phyloP scores from a whole-genome alignment of 1,140 invertebrate species.

The Dendrolimus punctatus region DNA sequence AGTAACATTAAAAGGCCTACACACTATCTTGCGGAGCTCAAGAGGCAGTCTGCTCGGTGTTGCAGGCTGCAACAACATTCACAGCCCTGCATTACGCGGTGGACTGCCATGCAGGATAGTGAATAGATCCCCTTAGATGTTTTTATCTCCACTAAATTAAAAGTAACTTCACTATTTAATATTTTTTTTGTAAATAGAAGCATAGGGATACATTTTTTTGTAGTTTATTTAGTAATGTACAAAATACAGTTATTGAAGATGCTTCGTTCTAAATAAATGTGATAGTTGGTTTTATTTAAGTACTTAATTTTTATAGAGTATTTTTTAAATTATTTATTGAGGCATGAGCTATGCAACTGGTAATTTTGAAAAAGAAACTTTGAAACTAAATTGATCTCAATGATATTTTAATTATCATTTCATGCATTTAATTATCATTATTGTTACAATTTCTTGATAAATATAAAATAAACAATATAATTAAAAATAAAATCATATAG shows the following conservation, averaged over 20 bases:
- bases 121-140: constrained; percentile 22
- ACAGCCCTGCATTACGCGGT: too few species aligned
- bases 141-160: constrained; percentile 42
- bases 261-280: constrained; percentile 65
- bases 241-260: constrained; percentile 40
- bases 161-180: constrained; percentile 38
- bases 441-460: too few species aligned
- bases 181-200: constrained; percentile 35
- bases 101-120: too few species aligned
- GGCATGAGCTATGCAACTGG: constrained; percentile 25
- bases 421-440: too few species aligned
- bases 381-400: too few species aligned
- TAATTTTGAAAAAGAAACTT: constrained; percentile 14
- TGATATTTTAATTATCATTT: too few species aligned
- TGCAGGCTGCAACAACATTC: too few species aligned
- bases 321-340: constrained; percentile 68
- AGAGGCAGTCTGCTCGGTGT: too few species aligned
- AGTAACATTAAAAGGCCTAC: too few species aligned
- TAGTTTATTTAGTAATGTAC: constrained; percentile 35
- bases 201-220: constrained; percentile 8
- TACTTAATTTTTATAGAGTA: constrained; percentile 66
- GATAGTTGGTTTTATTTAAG: constrained; percentile 68
- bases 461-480: too few species aligned
- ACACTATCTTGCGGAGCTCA: too few species aligned
- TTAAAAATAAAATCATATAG: too few species aligned